Evolutionary conservation across 2,797 vertebrate species (phyloP).

Genomic region (Falco columbarius): DNA sequence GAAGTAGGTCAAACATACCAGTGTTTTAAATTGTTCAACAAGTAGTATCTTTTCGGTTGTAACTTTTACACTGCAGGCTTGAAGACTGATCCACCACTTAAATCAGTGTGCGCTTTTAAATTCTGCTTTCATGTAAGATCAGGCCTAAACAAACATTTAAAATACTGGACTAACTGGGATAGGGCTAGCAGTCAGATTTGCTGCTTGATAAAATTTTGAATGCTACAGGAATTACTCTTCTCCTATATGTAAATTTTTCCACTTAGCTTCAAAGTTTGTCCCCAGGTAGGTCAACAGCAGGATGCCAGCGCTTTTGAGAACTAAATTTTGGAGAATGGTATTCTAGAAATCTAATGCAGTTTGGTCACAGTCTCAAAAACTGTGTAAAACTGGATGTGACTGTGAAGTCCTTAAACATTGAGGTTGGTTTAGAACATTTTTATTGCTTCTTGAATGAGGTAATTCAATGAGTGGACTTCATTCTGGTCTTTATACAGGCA

Average conservation of each 20-base stretch:
- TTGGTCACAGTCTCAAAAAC: background rate
- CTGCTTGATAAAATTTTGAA: background rate
- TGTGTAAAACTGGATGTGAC: background rate
- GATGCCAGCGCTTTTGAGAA: background rate
- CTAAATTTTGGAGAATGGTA: background rate
- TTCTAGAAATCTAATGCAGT: background rate
- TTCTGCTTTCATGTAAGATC: background rate
- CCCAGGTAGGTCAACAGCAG: background rate
- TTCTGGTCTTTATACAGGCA: background rate
- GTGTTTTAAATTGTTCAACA: background rate
- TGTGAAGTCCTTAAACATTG: background rate
- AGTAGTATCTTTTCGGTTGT: background rate
- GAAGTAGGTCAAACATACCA: background rate
- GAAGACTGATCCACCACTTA: background rate
- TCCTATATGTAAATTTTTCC: background rate
- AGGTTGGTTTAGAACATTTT: background rate
- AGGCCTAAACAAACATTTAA: background rate
- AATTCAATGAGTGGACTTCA: background rate
- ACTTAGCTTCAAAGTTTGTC: background rate
- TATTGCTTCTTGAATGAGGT: background rate
- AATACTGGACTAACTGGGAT: background rate
- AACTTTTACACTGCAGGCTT: background rate
- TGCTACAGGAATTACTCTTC: background rate
- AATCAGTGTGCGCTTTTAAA: background rate
- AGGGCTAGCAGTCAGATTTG: background rate